Evolutionary conservation across 2,797 vertebrate species (phyloP).

Genomic region (Spinibarbus caldwelli): DNA sequence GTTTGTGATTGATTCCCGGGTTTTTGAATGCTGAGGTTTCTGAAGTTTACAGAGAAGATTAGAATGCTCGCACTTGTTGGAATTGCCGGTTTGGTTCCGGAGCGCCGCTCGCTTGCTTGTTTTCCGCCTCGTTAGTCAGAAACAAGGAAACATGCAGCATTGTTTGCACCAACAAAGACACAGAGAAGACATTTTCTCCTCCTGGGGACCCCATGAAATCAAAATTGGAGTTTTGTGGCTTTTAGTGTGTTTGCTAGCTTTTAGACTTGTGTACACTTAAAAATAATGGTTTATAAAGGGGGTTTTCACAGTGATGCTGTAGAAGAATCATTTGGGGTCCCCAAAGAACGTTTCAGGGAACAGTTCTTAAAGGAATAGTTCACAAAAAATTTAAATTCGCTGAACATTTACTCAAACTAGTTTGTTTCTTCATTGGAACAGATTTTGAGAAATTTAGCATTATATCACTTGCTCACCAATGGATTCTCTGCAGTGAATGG

Average conservation of each 20-base stretch:
- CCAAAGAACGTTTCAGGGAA: background rate
- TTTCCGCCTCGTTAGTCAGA: constrained; percentile 33
- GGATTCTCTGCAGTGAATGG: too few relatives aligned
- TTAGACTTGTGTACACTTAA: background rate
- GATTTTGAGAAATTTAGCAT: too few relatives aligned
- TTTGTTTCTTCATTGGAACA: too few relatives aligned
- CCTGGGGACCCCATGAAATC: background rate
- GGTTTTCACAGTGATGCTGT: background rate
- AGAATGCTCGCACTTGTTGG: background rate
- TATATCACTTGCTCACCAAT: too few relatives aligned
- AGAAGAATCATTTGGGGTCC: background rate
- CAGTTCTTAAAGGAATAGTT: too few relatives aligned
- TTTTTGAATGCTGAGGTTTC: background rate
- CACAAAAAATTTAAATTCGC: too few relatives aligned
- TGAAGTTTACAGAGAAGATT: background rate
- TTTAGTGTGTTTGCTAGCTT: background rate
- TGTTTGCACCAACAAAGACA: constrained; percentile 21
- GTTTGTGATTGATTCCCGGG: background rate
- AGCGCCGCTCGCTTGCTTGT: background rate
- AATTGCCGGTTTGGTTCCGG: constrained; percentile 1
- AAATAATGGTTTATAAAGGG: background rate
- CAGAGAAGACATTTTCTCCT: background rate
- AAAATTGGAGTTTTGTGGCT: background rate
- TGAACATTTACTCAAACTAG: too few relatives aligned
- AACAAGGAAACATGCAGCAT: constrained; percentile 4